Conservation (phyloP, 2,797 vertebrate species). For the Alosa sapidissima region DNA sequence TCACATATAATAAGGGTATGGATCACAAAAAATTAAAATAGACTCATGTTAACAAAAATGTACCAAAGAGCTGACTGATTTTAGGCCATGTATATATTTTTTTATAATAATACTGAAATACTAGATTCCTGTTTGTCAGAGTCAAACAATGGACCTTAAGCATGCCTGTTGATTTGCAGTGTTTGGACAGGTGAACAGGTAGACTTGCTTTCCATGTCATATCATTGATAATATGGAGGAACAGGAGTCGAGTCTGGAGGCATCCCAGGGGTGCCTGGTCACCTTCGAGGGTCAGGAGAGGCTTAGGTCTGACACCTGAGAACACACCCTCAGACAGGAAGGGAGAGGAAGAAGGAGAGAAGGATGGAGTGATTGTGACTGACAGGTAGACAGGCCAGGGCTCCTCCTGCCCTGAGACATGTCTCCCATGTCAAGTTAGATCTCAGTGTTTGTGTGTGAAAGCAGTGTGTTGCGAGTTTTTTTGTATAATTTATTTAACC, state of each 20-base stretch:
- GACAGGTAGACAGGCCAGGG: constrained; percentile 25
- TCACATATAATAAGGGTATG: neutral
- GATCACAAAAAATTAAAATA: neutral
- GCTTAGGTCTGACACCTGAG: neutral
- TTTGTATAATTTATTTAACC: neutral
- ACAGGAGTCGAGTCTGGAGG: neutral
- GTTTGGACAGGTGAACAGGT: neutral
- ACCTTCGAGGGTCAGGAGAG: neutral
- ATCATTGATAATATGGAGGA: constrained; percentile 8
- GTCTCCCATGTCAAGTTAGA: constrained; percentile 27
- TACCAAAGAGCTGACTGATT: neutral
- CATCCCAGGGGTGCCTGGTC: neutral
- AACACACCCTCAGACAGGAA: constrained; percentile 1
- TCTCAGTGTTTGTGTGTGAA: neutral
- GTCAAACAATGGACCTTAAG: neutral
- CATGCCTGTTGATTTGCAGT: constrained; percentile 4
- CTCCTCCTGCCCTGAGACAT: neutral
- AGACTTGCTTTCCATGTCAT: neutral
- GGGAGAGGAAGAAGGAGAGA: neutral
- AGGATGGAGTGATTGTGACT: constrained; percentile 4
- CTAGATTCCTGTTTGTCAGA: neutral
- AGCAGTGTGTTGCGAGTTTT: constrained; percentile 2
- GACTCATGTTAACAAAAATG: neutral
- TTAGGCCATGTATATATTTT: neutral
- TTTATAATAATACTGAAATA: neutral